Conservation (phyloP, 1,140 invertebrate genomes). For the Drosophila arawakana region DNA sequence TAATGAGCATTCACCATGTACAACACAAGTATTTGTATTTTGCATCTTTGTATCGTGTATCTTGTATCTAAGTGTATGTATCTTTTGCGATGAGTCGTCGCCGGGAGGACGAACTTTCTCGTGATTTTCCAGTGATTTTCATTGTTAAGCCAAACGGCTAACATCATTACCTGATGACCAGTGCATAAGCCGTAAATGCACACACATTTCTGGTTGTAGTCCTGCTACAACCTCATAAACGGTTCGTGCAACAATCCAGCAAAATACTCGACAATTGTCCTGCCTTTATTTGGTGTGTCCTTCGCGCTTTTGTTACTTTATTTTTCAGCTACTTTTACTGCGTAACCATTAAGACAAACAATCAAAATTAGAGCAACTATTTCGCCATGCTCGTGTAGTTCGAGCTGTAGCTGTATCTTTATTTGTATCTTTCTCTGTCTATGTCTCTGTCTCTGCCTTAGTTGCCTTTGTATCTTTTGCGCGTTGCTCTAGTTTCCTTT, state of each 20-base stretch:
- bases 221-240: conserved; percentile 16
- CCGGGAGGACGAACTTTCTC: conserved; percentile 58
- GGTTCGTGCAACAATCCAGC: conserved; percentile 5
- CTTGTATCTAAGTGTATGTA: conserved; percentile 5
- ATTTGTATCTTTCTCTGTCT: conserved; percentile 1
- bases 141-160: conserved; percentile 56
- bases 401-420: conserved; percentile 16
- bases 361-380: conserved; percentile 81
- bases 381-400: conserved; percentile 31
- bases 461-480: conserved; percentile 14
- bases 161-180: conserved; percentile 58
- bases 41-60: not conserved
- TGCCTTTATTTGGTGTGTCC: conserved; percentile 59
- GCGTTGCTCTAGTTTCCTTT: conserved; percentile 77
- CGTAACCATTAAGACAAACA: conserved; percentile 69
- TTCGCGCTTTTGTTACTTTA: conserved; percentile 71
- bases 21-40: not conserved
- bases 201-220: too few species aligned
- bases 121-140: conserved; percentile 77
- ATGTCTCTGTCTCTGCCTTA: not conserved
- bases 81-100: conserved; percentile 12
- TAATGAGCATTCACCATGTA: conserved; percentile 34
- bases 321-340: conserved; percentile 69
- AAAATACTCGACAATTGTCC: conserved; percentile 43
- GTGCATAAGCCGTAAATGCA: not conserved